These are phyloP conservation scores for Eurosta solidaginis DNA, from an alignment of 1,140 invertebrate genomes.

Conservation along the genomic window DNA sequence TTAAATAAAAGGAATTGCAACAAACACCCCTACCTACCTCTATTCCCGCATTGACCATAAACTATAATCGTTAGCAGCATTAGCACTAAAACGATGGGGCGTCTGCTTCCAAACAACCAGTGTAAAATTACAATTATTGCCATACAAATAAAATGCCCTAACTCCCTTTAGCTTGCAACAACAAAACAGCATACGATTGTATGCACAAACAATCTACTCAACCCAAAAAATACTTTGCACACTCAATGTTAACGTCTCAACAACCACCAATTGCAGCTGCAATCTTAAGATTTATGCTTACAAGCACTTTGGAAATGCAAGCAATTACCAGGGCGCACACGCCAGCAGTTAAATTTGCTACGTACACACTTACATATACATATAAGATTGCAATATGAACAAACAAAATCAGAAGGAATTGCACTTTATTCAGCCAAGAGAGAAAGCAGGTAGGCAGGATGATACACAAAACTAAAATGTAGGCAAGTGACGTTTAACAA, in stretches of 20 bases:
- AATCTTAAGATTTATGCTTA: conserved; percentile 28
- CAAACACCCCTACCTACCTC: background rate
- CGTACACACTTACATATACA: too few species aligned
- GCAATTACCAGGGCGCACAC: conserved; percentile 1
- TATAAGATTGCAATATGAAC: too few species aligned
- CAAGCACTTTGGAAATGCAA: conserved; percentile 21
- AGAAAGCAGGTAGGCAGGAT: too few species aligned
- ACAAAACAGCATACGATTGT: background rate
- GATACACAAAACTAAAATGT: too few species aligned
- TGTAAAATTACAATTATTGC: background rate
- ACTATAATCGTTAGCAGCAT: conserved; percentile 13
- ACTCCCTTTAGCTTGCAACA: too few species aligned
- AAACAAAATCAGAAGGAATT: too few species aligned
- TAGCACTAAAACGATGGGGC: conserved; percentile 14
- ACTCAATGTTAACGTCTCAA: too few species aligned
- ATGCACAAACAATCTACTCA: background rate
- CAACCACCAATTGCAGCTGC: background rate
- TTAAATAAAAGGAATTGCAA: background rate
- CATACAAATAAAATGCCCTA: background rate
- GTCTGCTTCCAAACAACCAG: conserved; percentile 7
- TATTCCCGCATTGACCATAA: background rate
- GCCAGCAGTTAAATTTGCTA: too few species aligned
- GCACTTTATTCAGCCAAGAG: background rate
- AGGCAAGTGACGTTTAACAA: background rate
- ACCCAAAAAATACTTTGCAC: background rate